These are phyloP conservation scores for Brenthis daphne DNA, from an alignment of 2,888 invertebrate genomes.

Conservation along the genomic window DNA sequence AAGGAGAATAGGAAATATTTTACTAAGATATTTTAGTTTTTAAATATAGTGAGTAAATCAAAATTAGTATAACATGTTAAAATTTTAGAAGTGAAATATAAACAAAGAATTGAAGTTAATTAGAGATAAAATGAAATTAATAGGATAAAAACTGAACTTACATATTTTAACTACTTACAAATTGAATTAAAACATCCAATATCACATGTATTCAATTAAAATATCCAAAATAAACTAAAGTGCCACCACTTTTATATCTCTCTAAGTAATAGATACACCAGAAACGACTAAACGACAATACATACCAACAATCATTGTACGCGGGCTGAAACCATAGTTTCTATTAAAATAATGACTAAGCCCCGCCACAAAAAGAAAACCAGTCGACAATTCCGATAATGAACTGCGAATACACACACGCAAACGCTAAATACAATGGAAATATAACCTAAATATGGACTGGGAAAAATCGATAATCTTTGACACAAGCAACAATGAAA, in stretches of 20 bases:
- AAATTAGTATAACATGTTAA: too few relatives aligned
- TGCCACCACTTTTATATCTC: constrained; percentile 11
- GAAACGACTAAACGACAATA: constrained; percentile 35
- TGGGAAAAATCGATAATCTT: constrained; percentile 75
- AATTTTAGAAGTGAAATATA: too few relatives aligned
- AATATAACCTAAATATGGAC: constrained; percentile 74
- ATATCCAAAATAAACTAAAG: constrained; percentile 8
- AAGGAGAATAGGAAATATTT: too few relatives aligned
- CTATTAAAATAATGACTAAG: constrained; percentile 63
- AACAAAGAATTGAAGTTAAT: too few relatives aligned
- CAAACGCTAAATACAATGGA: constrained; percentile 65
- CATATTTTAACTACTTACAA: too few relatives aligned
- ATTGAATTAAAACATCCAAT: too few relatives aligned
- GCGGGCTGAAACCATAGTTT: constrained; percentile 52
- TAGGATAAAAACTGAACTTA: too few relatives aligned
- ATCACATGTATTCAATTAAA: neutral
- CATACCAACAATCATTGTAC: constrained; percentile 55
- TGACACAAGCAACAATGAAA: constrained; percentile 65
- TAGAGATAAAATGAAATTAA: too few relatives aligned
- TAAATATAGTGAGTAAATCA: too few relatives aligned
- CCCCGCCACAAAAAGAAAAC: constrained; percentile 52
- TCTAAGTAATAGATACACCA: constrained; percentile 29
- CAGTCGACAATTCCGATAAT: constrained; percentile 63
- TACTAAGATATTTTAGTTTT: too few relatives aligned
- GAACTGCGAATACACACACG: constrained; percentile 58